Evolutionary conservation across 2,888 invertebrate species (phyloP), one percentile per base, ranked within the genome.

Genomic region (Pardosa pseudoannulata): DNA sequence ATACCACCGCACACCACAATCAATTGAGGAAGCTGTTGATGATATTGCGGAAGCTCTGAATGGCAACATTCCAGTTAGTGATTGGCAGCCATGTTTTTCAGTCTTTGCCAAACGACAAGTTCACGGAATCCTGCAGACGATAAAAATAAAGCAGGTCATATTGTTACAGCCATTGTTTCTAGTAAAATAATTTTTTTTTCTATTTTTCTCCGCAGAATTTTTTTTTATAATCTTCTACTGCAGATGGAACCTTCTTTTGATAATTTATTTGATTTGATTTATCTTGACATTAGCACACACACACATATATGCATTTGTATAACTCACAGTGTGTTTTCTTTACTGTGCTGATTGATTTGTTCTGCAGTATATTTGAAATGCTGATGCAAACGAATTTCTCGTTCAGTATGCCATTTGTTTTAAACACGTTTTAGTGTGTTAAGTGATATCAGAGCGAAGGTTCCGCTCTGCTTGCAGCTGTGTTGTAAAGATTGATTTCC

Each of bases 141-240:
- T 46, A 46, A 46, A 46, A 46, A 46, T 46, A 46, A 46, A 46
- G 46, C 46, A 16, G 46, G 46, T 46, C 46, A 46, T 46, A 46
- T 46, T 46, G 46, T 46, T 2, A 2, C 2, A 13, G 46, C 46
- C n/a, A 46, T 46, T 46, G 46, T 46, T 46, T 16, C 16, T 16
- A 7, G 13, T 7, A 36, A 36, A 36, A 46, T 13, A 46, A 46
- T 16, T 16, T 2, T 16, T 13, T 46, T 46, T 36, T 36, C n/a
- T n/a, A n/a, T 46, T 46, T 46, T 46, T 16, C 16, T 46, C n/a
- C 2, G 9, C 16, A 46, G n/a, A 36, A 11, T 16, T 46, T 16
- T 16, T 46, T 36, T 36, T 5, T 36, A 36, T 5, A 46, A 16
- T 2, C 9, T 16, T 46, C 46, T n/a, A n/a, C 46, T 2, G n/a